Conservation (phyloP, 2,797 vertebrate genomes). For the Heteromormyrus szaboi region DNA sequence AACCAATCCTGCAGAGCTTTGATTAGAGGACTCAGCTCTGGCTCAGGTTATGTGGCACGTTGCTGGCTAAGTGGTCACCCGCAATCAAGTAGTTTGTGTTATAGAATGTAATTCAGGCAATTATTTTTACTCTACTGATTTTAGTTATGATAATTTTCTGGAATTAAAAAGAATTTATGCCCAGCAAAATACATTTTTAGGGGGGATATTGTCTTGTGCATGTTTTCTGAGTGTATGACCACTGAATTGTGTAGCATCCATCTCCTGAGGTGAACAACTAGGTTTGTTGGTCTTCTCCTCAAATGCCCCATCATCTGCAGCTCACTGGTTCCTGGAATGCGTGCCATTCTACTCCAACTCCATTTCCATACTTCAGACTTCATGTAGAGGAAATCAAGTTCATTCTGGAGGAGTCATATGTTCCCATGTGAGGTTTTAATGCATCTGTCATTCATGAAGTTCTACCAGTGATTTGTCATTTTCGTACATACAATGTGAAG, state of each 20-base stretch:
- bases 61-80: background rate
- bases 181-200: background rate
- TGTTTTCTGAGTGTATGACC: background rate
- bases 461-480: background rate
- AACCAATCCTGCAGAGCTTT: constrained; percentile 65
- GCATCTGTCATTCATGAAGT: background rate
- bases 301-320: background rate
- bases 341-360: background rate
- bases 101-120: background rate
- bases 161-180: background rate
- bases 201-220: background rate
- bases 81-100: background rate
- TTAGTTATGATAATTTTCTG: background rate
- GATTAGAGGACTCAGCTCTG: constrained; percentile 31
- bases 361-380: background rate
- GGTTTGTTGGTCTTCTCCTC: background rate
- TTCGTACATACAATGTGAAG: background rate
- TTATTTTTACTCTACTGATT: background rate
- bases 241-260: background rate
- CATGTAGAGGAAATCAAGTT: background rate
- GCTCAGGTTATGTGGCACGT: background rate
- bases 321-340: background rate
- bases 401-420: background rate
- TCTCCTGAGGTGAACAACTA: background rate
- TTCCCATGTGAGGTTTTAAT: background rate